Conservation (phyloP, 1,140 invertebrate genomes). For the Camponotus vicinus region DNA sequence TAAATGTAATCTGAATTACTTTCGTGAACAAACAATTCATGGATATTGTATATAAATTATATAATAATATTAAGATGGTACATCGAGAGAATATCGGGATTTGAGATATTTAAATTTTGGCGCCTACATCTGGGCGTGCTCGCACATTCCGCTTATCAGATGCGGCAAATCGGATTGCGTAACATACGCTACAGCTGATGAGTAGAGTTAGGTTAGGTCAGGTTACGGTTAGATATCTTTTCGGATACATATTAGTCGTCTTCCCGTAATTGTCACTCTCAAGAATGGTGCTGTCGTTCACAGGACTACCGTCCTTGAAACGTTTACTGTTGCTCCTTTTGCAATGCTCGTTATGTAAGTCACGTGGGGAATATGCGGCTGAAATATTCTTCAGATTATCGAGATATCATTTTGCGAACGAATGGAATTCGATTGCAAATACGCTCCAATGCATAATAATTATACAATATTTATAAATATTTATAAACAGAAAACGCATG, state of each 20-base stretch:
- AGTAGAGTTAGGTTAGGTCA: slow-evolving; percentile 28
- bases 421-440: not conserved
- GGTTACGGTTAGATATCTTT: not conserved
- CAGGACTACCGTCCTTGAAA: slow-evolving; percentile 59
- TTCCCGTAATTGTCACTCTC: not conserved
- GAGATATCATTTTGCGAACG: not conserved
- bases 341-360: slow-evolving; percentile 77
- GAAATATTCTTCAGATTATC: not conserved
- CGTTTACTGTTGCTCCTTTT: slow-evolving; percentile 64
- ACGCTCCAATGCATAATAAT: not conserved
- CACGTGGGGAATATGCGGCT: not conserved
- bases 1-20: too few relatives aligned
- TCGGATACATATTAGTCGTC: not conserved
- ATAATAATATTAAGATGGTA: too few relatives aligned
- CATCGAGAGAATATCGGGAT: too few relatives aligned
- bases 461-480: not conserved
- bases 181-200: not conserved
- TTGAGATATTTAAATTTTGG: too few relatives aligned
- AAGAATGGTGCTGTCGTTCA: slow-evolving; percentile 59
- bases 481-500: not conserved
- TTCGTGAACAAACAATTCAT: too few relatives aligned
- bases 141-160: not conserved
- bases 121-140: not conserved
- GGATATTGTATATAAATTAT: too few relatives aligned
- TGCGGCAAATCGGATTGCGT: not conserved